Evolutionary conservation across 2,797 vertebrate species (phyloP).

Genomic region (Argyrosomus regius): DNA sequence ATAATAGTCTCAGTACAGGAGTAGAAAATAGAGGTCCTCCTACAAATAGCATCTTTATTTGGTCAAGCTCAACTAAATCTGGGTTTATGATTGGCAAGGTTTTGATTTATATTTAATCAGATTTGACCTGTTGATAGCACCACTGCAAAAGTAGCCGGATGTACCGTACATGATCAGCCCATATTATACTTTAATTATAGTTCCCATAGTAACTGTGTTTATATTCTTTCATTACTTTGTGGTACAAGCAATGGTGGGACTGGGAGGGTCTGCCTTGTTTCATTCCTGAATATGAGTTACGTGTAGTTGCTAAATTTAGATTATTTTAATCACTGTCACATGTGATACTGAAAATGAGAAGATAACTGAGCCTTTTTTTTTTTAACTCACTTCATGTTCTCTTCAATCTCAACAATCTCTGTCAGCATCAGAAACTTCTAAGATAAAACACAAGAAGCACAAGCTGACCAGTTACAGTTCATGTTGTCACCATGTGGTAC

Average conservation of each 20-base stretch:
- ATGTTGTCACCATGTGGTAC: neutral
- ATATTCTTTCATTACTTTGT: neutral
- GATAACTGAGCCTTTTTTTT: neutral
- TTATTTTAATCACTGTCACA: neutral
- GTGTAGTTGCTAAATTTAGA: neutral
- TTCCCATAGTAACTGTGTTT: neutral
- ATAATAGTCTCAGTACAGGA: too few species aligned
- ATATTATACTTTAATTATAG: neutral
- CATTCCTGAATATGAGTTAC: neutral
- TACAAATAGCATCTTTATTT: neutral
- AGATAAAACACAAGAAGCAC: neutral
- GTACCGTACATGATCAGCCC: neutral
- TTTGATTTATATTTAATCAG: neutral
- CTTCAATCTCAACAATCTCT: slow-evolving; percentile 7
- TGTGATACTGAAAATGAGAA: too few species aligned
- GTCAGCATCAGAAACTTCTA: neutral
- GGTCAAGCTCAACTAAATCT: slow-evolving; percentile 8
- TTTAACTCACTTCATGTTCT: neutral
- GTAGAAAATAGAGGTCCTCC: too few species aligned
- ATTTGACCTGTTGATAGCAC: neutral
- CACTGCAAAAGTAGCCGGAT: neutral
- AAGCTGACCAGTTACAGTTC: neutral
- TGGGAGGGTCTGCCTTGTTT: neutral
- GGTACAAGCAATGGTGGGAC: neutral
- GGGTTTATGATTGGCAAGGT: neutral